phyloP scores from a whole-genome alignment of 2,888 invertebrate species.

The Drosophila aldrichi region DNA sequence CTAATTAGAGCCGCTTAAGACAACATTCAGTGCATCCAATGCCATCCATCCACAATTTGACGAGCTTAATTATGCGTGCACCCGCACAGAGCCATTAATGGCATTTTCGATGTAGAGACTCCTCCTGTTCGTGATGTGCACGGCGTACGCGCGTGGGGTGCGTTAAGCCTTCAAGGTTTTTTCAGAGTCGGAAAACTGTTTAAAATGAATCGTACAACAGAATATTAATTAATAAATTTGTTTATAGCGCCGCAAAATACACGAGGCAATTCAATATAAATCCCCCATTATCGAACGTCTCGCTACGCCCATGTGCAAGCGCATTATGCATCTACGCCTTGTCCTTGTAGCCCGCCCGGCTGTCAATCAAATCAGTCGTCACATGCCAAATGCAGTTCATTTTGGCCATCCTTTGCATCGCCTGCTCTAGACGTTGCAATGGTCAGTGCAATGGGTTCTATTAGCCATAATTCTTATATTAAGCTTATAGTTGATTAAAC shows the following conservation, averaged over 20 bases:
- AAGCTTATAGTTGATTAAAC: too few species aligned
- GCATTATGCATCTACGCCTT: too few species aligned
- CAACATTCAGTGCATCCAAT: conserved; percentile 57
- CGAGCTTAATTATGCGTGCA: conserved; percentile 77
- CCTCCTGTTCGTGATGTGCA: background rate
- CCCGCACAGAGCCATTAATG: conserved; percentile 68
- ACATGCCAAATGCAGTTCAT: conserved; percentile 60
- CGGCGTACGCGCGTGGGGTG: background rate
- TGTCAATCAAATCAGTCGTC: conserved; percentile 53
- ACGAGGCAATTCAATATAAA: too few species aligned
- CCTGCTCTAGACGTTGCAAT: background rate
- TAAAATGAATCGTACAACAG: too few species aligned
- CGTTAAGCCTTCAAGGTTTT: too few species aligned
- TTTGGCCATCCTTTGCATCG: conserved; percentile 24
- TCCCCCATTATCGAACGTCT: too few species aligned
- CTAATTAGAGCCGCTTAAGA: conserved; percentile 75
- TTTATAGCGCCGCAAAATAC: too few species aligned
- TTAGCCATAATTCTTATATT: background rate
- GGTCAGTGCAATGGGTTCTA: background rate
- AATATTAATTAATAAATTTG: too few species aligned
- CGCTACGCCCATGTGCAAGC: too few species aligned
- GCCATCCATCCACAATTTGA: conserved; percentile 34
- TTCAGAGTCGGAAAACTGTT: too few species aligned
- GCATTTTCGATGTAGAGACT: conserved; percentile 60
- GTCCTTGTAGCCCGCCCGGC: conserved; percentile 1